These are phyloP conservation scores for Arenaria interpres DNA, from an alignment of 2,113 vertebrate species.

Conservation along the genomic window DNA sequence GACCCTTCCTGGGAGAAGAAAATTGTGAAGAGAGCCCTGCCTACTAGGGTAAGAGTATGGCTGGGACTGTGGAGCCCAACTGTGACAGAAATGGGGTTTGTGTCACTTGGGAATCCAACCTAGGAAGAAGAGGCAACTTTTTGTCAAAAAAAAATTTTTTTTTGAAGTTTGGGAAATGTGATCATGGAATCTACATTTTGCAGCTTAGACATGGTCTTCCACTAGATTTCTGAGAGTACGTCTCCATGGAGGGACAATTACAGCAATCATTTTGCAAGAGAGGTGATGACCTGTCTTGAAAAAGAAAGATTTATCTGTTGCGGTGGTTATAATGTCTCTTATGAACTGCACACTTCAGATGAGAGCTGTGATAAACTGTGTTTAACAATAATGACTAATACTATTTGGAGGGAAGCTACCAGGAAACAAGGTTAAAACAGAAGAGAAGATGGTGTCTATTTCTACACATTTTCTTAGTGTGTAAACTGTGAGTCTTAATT, in stretches of 20 bases:
- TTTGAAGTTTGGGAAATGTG: neutral
- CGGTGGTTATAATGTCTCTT: neutral
- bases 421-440: neutral
- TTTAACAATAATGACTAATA: neutral
- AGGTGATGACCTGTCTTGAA: neutral
- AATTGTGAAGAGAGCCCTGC: neutral
- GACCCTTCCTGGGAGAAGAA: neutral
- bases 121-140: neutral
- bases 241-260: neutral
- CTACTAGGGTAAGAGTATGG: neutral
- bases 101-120: neutral
- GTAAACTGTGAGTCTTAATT: neutral
- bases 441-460: neutral
- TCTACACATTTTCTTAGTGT: neutral
- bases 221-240: neutral
- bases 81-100: neutral
- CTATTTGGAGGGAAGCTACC: neutral
- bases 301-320: neutral
- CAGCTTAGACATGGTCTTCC: neutral
- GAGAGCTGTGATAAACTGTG: neutral
- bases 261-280: neutral
- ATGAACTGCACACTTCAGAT: fast-evolving
- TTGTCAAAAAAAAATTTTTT: neutral
- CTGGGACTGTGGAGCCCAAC: neutral
- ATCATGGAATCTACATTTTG: neutral